Conservation (phyloP, 2,113 vertebrate genomes). For the Callipepla squamata region DNA sequence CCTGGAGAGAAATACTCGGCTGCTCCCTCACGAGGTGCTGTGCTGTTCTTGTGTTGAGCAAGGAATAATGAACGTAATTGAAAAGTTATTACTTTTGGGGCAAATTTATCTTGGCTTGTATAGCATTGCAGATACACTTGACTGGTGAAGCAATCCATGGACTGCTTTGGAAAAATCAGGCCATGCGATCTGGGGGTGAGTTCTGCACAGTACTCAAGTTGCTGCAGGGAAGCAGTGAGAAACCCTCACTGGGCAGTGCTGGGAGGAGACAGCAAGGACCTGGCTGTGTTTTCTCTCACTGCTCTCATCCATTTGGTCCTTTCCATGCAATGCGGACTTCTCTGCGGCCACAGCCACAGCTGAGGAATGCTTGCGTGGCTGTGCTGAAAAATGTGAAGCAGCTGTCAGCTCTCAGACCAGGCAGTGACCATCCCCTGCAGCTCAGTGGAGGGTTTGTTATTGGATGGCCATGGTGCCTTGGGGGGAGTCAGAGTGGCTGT, state of each 20-base stretch:
- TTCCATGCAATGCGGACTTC: background rate
- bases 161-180: slow-evolving; percentile 30
- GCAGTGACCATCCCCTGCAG: background rate
- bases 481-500: background rate
- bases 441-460: rapidly evolving
- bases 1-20: slow-evolving; percentile 68
- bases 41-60: slow-evolving; percentile 52
- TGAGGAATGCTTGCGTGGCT: background rate
- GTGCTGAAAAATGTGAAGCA: background rate
- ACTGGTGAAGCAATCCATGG: background rate
- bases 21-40: slow-evolving; percentile 57
- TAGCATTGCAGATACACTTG: background rate
- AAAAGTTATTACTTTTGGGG: slow-evolving; percentile 69
- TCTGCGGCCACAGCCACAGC: background rate
- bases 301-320: rapidly evolving
- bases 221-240: background rate
- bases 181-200: background rate
- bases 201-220: background rate
- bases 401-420: background rate
- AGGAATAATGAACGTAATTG: slow-evolving; percentile 67
- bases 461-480: background rate
- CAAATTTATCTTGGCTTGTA: slow-evolving; percentile 56
- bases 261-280: background rate
- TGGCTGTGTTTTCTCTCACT: background rate
- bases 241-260: background rate